Base-by-base conservation (phyloP, 2,888 invertebrate species). In the Sturmia bella region DNA sequence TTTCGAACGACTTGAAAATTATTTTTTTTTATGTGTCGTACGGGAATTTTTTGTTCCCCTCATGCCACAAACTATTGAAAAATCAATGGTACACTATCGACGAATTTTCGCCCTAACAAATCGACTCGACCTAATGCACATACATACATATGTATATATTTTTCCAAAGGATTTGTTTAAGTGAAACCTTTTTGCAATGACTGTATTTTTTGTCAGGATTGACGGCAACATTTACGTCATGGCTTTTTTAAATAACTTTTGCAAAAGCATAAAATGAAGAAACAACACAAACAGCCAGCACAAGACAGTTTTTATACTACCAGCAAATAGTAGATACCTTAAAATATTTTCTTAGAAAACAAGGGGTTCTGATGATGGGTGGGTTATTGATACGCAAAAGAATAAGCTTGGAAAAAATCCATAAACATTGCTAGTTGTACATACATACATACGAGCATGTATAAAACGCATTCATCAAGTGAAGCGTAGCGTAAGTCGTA, bases 391-490 rank as follows among this genome's bases (percentile, higher is more conserved):
- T 41, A 37, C n/a, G 15, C n/a, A 43, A 64, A 19, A 43, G 52
- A 61, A 73, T 61, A 41, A 70, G 64, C 21, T 72, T 27, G 56
- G 24, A 43, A 50, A 57, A 64, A 48, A 52, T 74, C 37, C 39
- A 54, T 24, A 54, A 52, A 27, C 56, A 70, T 21, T 77, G 24
- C 12, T 27, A n/a, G n/a, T n/a, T n/a, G n/a, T n/a, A n/a, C n/a
- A n/a, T n/a, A n/a, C n/a, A n/a, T n/a, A 56, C 37, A 52, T 24
- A 45, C 27, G 54, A 56, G 43, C 64, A 77, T 73, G 69, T 74
- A 77, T 70, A 78, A 74, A 74, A 82, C 74, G 77, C 77, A 78
- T 82, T 74, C 81, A 82, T 82, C 81, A 82, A 82, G 77, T 78
- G 69, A 82, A 82, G 77, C 81, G 69, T 74, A 82, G 77, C 81